phyloP scores from a whole-genome alignment of 2,888 invertebrate genomes.

The Hirudinaria manillensis region DNA sequence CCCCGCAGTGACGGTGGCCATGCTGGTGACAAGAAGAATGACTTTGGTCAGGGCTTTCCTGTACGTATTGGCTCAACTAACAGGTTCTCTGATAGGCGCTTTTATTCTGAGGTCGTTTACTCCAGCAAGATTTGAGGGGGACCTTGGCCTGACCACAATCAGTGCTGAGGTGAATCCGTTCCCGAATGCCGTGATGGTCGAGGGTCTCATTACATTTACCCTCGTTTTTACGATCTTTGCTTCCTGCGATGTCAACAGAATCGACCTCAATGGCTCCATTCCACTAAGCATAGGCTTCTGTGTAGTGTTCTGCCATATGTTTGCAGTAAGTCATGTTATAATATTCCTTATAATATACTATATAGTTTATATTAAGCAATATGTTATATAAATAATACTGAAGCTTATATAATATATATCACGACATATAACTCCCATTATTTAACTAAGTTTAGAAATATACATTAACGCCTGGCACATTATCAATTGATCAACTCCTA shows the following conservation, averaged over 20 bases:
- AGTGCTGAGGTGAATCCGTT: background rate
- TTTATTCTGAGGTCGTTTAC: slow-evolving; percentile 23
- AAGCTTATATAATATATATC: no score
- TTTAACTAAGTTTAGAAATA: no score
- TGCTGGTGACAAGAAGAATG: slow-evolving; percentile 73
- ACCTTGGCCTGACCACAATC: slow-evolving; percentile 29
- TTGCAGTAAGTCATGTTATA: slow-evolving; percentile 38
- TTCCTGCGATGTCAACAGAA: slow-evolving; percentile 40
- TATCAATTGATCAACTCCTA: background rate
- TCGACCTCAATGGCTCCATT: slow-evolving; percentile 41
- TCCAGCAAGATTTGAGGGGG: slow-evolving; percentile 21
- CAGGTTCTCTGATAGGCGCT: slow-evolving; percentile 64
- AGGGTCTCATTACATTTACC: slow-evolving; percentile 42
- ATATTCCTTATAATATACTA: no score
- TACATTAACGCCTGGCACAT: no score
- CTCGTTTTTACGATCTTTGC: slow-evolving; percentile 44
- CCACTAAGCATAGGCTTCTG: slow-evolving; percentile 43
- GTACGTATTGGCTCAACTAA: slow-evolving; percentile 73
- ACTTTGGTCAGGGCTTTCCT: slow-evolving; percentile 57
- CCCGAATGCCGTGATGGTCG: slow-evolving; percentile 39
- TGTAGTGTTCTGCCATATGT: slow-evolving; percentile 41
- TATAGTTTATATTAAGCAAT: no score
- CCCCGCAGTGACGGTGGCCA: slow-evolving; percentile 52
- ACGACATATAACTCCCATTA: no score
- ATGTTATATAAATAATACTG: no score